phyloP scores from a whole-genome alignment of 1,140 invertebrate genomes.

The Vollenhovia emeryi region DNA sequence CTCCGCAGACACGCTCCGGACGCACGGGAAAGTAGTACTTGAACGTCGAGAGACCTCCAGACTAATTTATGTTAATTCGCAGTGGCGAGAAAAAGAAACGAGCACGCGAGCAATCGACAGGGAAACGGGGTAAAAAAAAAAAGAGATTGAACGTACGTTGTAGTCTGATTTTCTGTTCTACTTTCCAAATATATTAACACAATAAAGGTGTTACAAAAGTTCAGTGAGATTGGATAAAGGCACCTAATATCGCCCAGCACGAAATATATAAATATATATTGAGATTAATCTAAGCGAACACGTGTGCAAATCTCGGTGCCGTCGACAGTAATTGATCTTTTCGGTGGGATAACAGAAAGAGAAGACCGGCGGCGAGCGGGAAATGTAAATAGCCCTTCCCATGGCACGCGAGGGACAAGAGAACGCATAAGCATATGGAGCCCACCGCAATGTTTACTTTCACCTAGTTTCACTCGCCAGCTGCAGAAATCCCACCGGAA shows the following conservation, averaged over 20 bases:
- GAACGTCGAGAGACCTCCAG: slow-evolving; percentile 52
- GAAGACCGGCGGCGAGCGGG: not conserved
- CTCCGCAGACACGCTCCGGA: not conserved
- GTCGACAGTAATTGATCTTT: too few species aligned
- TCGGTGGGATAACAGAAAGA: not conserved
- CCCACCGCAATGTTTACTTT: slow-evolving; percentile 60
- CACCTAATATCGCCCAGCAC: too few species aligned
- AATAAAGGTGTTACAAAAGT: not conserved
- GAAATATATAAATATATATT: too few species aligned
- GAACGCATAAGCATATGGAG: not conserved
- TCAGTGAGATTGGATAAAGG: too few species aligned
- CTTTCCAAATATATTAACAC: not conserved
- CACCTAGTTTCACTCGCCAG: slow-evolving; percentile 71
- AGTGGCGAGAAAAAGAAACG: slow-evolving; percentile 17
- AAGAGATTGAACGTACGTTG: too few species aligned
- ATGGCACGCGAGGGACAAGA: not conserved
- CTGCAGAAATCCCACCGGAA: slow-evolving; percentile 7
- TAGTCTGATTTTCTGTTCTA: slow-evolving; percentile 5
- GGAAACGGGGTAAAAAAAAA: slow-evolving; percentile 5
- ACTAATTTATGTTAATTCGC: slow-evolving; percentile 69
- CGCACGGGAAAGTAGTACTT: slow-evolving; percentile 61
- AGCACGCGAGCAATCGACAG: not conserved
- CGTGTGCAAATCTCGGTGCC: not conserved
- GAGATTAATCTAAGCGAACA: too few species aligned
- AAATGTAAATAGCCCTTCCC: slow-evolving; percentile 41